Base-by-base conservation (phyloP, 2,888 invertebrate species). In the Eupithecia insigniata region DNA sequence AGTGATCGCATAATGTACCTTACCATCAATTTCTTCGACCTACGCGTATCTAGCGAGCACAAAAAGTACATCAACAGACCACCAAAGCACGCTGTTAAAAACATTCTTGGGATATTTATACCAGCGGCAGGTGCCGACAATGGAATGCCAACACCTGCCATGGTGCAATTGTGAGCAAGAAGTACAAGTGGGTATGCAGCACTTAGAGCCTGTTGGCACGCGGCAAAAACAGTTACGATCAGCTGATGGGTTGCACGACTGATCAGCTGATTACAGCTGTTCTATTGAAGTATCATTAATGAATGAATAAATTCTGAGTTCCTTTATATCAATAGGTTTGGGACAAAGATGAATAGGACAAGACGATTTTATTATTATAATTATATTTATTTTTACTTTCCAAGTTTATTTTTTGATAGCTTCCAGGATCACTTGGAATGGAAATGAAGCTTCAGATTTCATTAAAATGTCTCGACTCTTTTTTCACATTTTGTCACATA, bases 91-190 rank as follows among this genome's bases (percentile, higher is more conserved):
- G 73, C 60, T 70, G 28, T 34, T 60, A 67, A 74, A 65, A 34
- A 55, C 72, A 76, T 76, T 67, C 71, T 39, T 22, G 39, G 18
- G 69, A 76, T 78, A 83, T 78, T 77, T 78, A 77, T 77, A 78
- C 67, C 67, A 66, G 60, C 66, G 75, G 78, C 87, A 85, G 87
- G 84, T 88, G 87, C 74, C 78, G 70, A 69, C 78, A 79, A 78
- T 79, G 78, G 76, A 36, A 34, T 22, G 16, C 22, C 76, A 73
- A 72, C 84, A 83, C 80, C 84, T 82, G 81, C 80, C 85, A 82
- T 80, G 78, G 82, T 82, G 76, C 78, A 71, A 78, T 81, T 82
- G 74, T 80, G 73, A 74, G 81, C 61, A 92, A 92, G 91, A 92
- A 91, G 85, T 70, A 51, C 34, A 71, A 66, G 66, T 22, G 46